Evolutionary conservation across 2,888 invertebrate species (phyloP).

Genomic region (Zonitis immaculata): DNA sequence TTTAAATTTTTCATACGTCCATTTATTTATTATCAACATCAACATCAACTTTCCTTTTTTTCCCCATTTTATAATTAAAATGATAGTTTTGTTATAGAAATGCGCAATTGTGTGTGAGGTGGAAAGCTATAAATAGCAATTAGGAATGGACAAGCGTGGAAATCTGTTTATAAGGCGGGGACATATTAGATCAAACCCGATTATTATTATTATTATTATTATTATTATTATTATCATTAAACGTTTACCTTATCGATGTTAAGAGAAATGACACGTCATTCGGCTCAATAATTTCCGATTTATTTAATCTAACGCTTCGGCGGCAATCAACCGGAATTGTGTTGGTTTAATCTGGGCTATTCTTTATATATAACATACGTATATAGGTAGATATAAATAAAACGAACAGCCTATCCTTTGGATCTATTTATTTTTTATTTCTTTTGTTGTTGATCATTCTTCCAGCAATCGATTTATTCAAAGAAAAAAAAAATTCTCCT

Average conservation of each 20-base stretch:
- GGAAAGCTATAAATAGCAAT: slow-evolving; percentile 43
- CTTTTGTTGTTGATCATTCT: not conserved
- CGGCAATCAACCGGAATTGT: slow-evolving; percentile 19
- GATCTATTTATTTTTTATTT: not conserved
- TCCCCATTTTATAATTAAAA: no score
- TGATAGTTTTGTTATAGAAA: no score
- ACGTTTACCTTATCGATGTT: slow-evolving; percentile 10
- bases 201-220: slow-evolving; percentile 8
- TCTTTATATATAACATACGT: no score
- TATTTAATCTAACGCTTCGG: slow-evolving; percentile 14
- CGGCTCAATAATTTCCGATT: slow-evolving; percentile 11
- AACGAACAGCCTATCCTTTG: not conserved
- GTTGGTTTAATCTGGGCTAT: slow-evolving; percentile 2
- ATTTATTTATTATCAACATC: no score
- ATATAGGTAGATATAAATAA: no score
- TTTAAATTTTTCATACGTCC: no score
- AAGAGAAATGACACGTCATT: slow-evolving; percentile 14
- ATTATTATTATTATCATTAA: slow-evolving; percentile 12
- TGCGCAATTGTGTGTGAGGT: slow-evolving; percentile 34
- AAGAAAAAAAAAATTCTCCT: no score
- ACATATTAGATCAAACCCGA: slow-evolving; percentile 12
- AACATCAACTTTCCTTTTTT: no score
- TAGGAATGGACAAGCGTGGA: slow-evolving; percentile 35
- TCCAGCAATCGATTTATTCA: not conserved
- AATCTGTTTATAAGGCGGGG: slow-evolving; percentile 31